Base-by-base conservation (phyloP, 1,140 invertebrate genomes). In the Orchesella cincta region DNA sequence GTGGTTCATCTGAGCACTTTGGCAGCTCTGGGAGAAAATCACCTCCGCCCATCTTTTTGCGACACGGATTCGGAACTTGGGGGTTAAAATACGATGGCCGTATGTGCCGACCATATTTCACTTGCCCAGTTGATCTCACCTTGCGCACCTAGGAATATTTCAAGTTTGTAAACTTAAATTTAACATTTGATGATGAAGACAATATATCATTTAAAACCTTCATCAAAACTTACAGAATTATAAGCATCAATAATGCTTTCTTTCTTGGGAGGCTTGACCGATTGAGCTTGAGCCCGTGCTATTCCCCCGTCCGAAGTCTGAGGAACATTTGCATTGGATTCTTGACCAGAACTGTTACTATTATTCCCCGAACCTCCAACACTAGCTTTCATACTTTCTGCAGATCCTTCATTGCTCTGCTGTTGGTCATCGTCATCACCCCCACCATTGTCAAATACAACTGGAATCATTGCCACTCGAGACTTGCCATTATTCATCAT, bases 381-480 rank as follows among this genome's bases (percentile, higher is more conserved):
- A n/a, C n/a, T n/a, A n/a, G n/a, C n/a, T n/a, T n/a, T n/a, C n/a
- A n/a, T n/a, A n/a, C n/a, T n/a, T n/a, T n/a, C n/a, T n/a, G n/a
- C n/a, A n/a, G n/a, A n/a, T n/a, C n/a, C n/a, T n/a, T n/a, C n/a
- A n/a, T n/a, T n/a, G n/a, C n/a, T n/a, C 23, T 57, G 8, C 54
- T 57, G 12, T 12, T 46, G 39, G 54, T 57, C 54, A 8, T 23
- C 54, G 3, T 57, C 54, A 57, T 23, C n/a, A n/a, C 23, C 54
- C 23, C 26, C 54, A 57, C 54, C n/a, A n/a, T 57, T 3, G 54
- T 57, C n/a, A 57, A n/a, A 57, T n/a, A 57, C 54, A 5, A 57
- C 54, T 26, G 54, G 54, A 57, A 57, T 57, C 54, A 57, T 57
- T n/a, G 54, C 54, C n/a, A 57, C 54, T 57, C 26, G 12, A 14